Evolutionary conservation across 2,888 invertebrate species (phyloP).

Genomic region (Pelosia muscerda): DNA sequence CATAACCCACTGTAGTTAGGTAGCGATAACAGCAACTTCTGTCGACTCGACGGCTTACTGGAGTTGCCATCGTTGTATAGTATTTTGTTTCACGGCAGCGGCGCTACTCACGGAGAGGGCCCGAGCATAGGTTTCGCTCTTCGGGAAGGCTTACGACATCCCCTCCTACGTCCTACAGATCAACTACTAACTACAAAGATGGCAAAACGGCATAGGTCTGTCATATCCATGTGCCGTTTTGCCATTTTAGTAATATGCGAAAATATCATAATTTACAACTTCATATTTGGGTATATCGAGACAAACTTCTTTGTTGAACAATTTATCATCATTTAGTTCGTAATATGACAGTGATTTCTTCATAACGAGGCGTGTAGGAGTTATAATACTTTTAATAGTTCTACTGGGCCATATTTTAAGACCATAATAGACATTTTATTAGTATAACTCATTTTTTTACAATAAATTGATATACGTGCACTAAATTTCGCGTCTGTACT

Average conservation of each 20-base stretch:
- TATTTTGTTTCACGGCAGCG: no score
- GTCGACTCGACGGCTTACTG: no score
- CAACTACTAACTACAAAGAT: no score
- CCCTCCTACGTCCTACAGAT: no score
- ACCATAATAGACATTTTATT: background rate
- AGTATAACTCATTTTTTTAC: background rate
- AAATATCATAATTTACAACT: background rate
- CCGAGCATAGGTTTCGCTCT: no score
- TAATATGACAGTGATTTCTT: slow-evolving; percentile 26
- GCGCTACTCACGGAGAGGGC: no score
- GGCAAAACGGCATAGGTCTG: no score
- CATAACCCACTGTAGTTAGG: no score
- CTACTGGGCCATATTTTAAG: background rate
- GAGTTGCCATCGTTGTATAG: no score
- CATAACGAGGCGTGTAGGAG: slow-evolving; percentile 39
- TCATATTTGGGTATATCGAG: slow-evolving; percentile 13
- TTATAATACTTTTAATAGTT: slow-evolving; percentile 35
- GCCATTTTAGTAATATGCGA: background rate
- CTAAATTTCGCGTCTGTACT: background rate
- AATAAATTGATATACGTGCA: background rate
- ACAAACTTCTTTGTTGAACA: slow-evolving; percentile 6
- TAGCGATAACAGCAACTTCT: no score
- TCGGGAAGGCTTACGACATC: no score
- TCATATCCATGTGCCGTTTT: background rate
- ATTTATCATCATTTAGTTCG: slow-evolving; percentile 38